Base-by-base conservation (phyloP, 2,113 vertebrate species). In the Eonycteris spelaea region DNA sequence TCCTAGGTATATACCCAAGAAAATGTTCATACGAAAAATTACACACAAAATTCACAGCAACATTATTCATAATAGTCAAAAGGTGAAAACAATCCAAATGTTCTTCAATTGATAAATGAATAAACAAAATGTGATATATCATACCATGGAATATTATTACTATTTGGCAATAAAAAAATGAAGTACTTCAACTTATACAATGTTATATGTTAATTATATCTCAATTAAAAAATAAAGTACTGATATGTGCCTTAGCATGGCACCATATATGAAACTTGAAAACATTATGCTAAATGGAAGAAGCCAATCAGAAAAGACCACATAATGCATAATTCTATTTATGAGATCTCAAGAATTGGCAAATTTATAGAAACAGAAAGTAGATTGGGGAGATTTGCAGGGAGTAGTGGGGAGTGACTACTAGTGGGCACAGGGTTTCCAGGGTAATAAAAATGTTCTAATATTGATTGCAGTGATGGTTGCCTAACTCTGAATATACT, bases 121-220 rank as follows among this genome's bases (percentile, higher is more conserved):
- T 55, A 61, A 88, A 82, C 9, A 61, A 75, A 94, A 80, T n/a
- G 16, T 96, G 68, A 48, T 33, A 38, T 65, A 61, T 24, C 38
- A 78, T n/a, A 79, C 9, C 15, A 71, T 28, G 26, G 38, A 86
- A 82, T 95, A 80, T 90, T 90, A 94, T 55, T 63, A 94, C 48
- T 63, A 61, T 59, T 82, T 89, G 26, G 24, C 48, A 93, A 70
- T 70, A 74, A 80, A 68, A 80, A 90, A 80, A 89, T 13, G 33
- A 89, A 70, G 68, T 87, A 35, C 26, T 74, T 80, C 57, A 90
- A 80, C 15, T 57, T 70, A 80, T 15, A 80, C 9, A 43, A 16
- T 79, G 28, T 68, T 68, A 55, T 26, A 78, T 24, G 28, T 79
- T 75, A 68, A 53, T 40, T 53, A 79, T 55, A 57, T 68, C 75